Evolutionary conservation across 1,140 invertebrate species (phyloP).

Genomic region (Zaprionus gabonicus): DNA sequence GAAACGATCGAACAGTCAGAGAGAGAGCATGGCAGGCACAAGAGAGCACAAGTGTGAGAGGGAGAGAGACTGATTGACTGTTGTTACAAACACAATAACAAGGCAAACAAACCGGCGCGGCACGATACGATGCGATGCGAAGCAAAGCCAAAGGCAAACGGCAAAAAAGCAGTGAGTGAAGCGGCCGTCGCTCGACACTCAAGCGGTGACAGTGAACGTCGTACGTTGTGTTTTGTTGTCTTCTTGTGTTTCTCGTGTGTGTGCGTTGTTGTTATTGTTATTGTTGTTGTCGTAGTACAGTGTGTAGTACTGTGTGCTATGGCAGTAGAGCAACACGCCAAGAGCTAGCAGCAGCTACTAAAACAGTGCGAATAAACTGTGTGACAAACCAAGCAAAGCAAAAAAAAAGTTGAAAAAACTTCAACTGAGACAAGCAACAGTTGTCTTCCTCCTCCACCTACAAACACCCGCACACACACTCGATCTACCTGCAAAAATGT

Average conservation of each 20-base stretch:
- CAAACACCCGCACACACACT: not conserved
- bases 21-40: not conserved
- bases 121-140: slow-evolving; percentile 15
- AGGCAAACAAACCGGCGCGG: slow-evolving; percentile 37
- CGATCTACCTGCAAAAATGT: slow-evolving; percentile 55
- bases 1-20: not conserved
- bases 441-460: slow-evolving; percentile 1
- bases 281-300: not conserved
- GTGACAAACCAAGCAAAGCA: slow-evolving; percentile 17
- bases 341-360: slow-evolving; percentile 12
- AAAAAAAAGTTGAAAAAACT: slow-evolving; percentile 10
- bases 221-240: slow-evolving; percentile 55
- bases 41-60: slow-evolving; percentile 10
- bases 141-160: slow-evolving; percentile 25
- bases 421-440: slow-evolving; percentile 19
- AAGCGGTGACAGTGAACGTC: slow-evolving; percentile 66
- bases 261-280: not conserved
- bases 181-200: slow-evolving; percentile 22
- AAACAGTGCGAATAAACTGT: slow-evolving; percentile 19
- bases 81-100: slow-evolving; percentile 24
- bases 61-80: slow-evolving; percentile 28
- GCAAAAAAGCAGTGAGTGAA: slow-evolving; percentile 12
- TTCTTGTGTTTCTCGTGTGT: not conserved
- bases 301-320: slow-evolving; percentile 41
- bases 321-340: slow-evolving; percentile 40